Evolutionary conservation across 2,797 vertebrate species (phyloP), one percentile per base, ranked within the genome.

Genomic region (Tympanoctomys barrerae): DNA sequence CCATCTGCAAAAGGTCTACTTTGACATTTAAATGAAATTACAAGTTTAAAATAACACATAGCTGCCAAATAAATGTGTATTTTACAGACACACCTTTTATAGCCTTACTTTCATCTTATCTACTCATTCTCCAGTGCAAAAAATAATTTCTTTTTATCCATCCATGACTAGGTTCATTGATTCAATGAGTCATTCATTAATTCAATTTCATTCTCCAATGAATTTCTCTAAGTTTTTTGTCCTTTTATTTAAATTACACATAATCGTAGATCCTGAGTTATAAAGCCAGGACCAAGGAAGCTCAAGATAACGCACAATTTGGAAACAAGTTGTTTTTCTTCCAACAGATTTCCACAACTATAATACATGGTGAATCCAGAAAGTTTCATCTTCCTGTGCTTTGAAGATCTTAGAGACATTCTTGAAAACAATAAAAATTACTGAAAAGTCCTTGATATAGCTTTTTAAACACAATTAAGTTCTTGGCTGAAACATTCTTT

Each of bases 1-100:
- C 79, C 42, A 61, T 75, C 33, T 97, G 33, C 84, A 75, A 87
- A 78, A 87, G 28, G 28, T 13, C 21, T 33, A 0, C 2, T 89
- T 5, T n/a, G 39, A 95, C 94, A 71, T 89, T 68, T 71, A 92
- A 91, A 92, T 81, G 77, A 94, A 59, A 87, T 57, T 78, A 31
- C 14, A 39, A 66, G 28, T 57, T 33, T 59, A 54, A 1, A 89
- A 57, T 77, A 92, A 75, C 14, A 89, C 1, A 16, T 57, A 70
- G 16, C 39, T 61, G 12, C 7, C 33, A 7, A 84, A 66, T 42
- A 80, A 84, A 90, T 84, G 54, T 68, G 62, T 82, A 26, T 73
- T 84, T 92, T 68, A 75, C 13, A 54, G 46, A 49, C 26, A 91
- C 33, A 61, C 36, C 16, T 82, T 96, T 91, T 39, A 80, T 28